These are phyloP conservation scores for Lasioglossum villosulum DNA, from an alignment of 2,888 invertebrate genomes.

Conservation along the genomic window DNA sequence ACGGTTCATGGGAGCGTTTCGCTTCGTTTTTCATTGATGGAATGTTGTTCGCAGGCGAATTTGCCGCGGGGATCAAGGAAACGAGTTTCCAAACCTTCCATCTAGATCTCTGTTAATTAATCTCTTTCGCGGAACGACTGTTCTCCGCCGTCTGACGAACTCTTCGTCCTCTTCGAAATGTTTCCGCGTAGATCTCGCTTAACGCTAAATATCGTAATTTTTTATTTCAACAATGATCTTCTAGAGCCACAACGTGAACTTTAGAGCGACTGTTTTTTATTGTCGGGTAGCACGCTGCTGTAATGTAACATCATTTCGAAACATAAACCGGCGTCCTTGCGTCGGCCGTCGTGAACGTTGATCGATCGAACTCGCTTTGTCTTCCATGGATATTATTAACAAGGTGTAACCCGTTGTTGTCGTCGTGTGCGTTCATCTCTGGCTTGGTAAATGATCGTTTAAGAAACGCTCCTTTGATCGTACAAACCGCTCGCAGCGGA, in stretches of 20 bases:
- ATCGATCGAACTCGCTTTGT: constrained; percentile 6
- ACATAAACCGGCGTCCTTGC: neutral
- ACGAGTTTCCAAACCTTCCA: neutral
- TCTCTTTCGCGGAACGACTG: neutral
- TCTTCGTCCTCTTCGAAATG: neutral
- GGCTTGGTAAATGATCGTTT: neutral
- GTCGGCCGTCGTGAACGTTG: neutral
- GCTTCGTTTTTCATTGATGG: neutral
- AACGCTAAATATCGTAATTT: neutral
- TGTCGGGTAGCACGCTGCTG: neutral
- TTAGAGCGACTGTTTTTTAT: neutral
- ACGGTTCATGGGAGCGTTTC: neutral
- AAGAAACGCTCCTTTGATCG: neutral
- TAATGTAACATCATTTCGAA: constrained; percentile 1
- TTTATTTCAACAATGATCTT: neutral
- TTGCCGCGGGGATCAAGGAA: neutral
- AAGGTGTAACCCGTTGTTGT: neutral
- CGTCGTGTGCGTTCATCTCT: neutral
- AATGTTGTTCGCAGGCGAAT: neutral
- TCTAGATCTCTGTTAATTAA: neutral
- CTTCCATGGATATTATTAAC: neutral
- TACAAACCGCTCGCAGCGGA: neutral
- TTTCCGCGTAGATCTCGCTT: neutral
- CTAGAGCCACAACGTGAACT: neutral
- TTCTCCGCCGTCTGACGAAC: neutral